Percentiles rank a stretch among this genome's conserved stretches.
Evolutionary conservation across 92 coral and sea anemone species (phyloP).

Genomic region (Porites cylindrica): DNA sequence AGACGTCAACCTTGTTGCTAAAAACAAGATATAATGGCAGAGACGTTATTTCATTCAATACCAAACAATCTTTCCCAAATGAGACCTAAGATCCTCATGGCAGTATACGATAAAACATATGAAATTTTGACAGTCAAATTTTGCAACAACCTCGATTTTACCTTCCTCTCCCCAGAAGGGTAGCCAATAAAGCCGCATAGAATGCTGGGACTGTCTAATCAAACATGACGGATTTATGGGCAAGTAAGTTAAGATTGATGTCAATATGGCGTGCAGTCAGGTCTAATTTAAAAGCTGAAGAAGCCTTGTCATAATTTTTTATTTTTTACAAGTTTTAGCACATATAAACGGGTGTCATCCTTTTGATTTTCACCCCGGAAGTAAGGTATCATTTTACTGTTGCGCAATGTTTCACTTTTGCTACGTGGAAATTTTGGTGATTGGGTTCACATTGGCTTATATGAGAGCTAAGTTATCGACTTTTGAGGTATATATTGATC

Average conservation of each 20-base stretch:
- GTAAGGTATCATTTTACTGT: no score
- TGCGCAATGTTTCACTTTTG: no score
- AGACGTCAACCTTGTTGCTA: neutral
- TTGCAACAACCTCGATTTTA: neutral
- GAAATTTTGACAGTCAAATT: neutral
- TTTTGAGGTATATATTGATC: no score
- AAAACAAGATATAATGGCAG: neutral
- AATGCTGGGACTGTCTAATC: constrained; percentile 25
- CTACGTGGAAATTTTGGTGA: no score
- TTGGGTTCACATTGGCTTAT: no score
- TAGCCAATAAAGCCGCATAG: neutral
- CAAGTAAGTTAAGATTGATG: neutral
- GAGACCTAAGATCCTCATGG: neutral
- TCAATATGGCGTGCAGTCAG: neutral
- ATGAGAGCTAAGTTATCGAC: no score
- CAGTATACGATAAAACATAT: neutral
- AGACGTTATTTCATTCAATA: neutral
- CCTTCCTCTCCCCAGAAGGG: constrained; percentile 10
- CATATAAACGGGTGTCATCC: no score
- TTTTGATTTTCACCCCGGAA: no score
- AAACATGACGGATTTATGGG: constrained; percentile 23
- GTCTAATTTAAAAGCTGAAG: neutral
- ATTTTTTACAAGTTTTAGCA: neutral
- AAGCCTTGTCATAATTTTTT: neutral
- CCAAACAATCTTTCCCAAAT: neutral